Evolutionary conservation across 2,888 invertebrate genomes (phyloP), one percentile per base, ranked within the genome.

Genomic region (Iphiclides podalirius): DNA sequence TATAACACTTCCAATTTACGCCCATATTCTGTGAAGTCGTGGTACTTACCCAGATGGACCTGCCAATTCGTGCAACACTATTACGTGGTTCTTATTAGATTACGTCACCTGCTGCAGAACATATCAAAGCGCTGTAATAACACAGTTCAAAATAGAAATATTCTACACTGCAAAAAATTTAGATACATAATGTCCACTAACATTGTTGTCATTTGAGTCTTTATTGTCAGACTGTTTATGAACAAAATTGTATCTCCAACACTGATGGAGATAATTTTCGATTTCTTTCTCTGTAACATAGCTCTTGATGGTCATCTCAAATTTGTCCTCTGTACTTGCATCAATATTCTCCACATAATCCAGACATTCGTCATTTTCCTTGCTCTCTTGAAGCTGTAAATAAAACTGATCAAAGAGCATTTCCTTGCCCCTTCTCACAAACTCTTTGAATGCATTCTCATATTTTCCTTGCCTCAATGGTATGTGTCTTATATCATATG

Each of bases 301-400:
- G 48, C 67, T 70, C 37, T 72, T 75, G 1, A 83, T 68, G 0
- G 80, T 71, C 60, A 70, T 61, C 39, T 84, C 82, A 59, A 84
- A 75, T 46, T 86, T 87, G 52, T 84, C 84, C 33, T 87, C 87
- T 0, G 84, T 84, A 47, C 82, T 82, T 0, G 81, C 80, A 54
- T 84, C 66, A 1, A 81, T 66, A 50, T 79, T 79, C 13, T 70
- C 53, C 4, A 88, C 55, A 47, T 79, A 85, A 26, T 82, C 70
- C 20, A 84, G 55, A 2, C 59, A 58, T 14, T 82, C 74, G 8
- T 79, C 71, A 1, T 52, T 54, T 1, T 67, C 54, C 2, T 52
- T 34, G 37, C 77, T 67, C 0, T 47, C 35, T 57, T 71, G 61
- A 8, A 84, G 52, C 7, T 60, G 52, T 1, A 55, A 55, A 31